Base-by-base conservation (phyloP, 2,888 invertebrate genomes). In the Steromphala cineraria region DNA sequence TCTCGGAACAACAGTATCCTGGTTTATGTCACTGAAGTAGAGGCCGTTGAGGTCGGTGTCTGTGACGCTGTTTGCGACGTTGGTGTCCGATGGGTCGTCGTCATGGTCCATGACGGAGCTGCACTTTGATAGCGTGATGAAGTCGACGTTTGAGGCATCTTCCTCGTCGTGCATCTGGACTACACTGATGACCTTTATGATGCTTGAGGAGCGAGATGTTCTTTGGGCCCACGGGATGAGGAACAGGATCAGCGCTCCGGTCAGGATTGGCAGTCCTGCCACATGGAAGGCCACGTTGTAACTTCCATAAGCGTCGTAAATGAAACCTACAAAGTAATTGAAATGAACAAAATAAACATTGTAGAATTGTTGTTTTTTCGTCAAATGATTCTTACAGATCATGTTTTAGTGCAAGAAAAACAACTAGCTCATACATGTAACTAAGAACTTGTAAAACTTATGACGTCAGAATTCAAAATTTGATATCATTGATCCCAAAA, bases 181-280 rank as follows among this genome's bases (percentile, higher is more conserved):
- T 10, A 84, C 82, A n/a, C 83, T 83, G 19, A 87, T 79, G 10
- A 82, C 81, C 4, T 82, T 78, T 71, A 88, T 82, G 17, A 85
- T 80, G 79, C 88, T 85, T 13, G 85, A 81, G 2, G 78, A 78
- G 19, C 78, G 67, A 13, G 89, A 85, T 5, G 91, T 91, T 15
- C 89, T 82, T 83, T 91, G 88, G 8, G 90, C 90, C 91, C 91
- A 91, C 0, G 91, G 91, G 24, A 91, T 88, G 31, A 90, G 84
- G 79, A 91, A 89, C 24, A 91, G 81, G 1, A 90, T 75, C 10
- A 88, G 67, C 8, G 89, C 88, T 8, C 90, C 91, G 4, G 78
- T 28, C 8, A 91, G 84, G 52, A 90, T 85, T 0, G 90, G 90
- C 17, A 90, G 80, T 7, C 89, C 90, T 15, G 90, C 89, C 71